Evolutionary conservation across 53 echinoderm and acorn worm genomes (phyloP).

Genomic region (Patiria pectinifera): DNA sequence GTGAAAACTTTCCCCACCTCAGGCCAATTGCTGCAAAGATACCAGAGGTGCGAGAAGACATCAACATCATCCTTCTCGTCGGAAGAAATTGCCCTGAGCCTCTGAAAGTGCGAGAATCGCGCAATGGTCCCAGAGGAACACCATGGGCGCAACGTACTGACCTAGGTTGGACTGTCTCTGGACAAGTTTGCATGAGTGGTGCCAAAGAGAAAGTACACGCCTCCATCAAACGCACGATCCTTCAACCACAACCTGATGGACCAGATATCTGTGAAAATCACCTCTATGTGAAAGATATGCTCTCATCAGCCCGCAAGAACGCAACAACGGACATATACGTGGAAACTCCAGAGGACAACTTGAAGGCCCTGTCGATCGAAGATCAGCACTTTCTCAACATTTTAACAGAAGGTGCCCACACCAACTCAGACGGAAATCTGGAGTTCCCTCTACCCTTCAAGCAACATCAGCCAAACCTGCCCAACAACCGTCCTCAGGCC

Average conservation of each 20-base stretch:
- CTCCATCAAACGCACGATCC: constrained; percentile 36
- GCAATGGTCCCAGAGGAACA: constrained; percentile 61
- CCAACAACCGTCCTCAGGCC: constrained; percentile 30
- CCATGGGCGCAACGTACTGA: constrained; percentile 76
- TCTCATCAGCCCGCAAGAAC: background rate
- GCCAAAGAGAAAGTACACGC: constrained; percentile 7
- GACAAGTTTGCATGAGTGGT: constrained; percentile 54
- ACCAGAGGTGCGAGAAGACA: constrained; percentile 48
- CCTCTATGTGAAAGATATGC: constrained; percentile 46
- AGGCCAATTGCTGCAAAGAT: background rate
- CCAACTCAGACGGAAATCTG: constrained; percentile 51
- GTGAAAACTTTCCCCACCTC: constrained; percentile 23
- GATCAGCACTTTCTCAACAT: constrained; percentile 45
- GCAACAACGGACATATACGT: background rate
- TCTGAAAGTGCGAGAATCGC: constrained; percentile 70
- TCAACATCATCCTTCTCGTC: constrained; percentile 52
- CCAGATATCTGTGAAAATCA: constrained; percentile 40
- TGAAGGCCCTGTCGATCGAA: constrained; percentile 32
- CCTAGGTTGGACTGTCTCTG: constrained; percentile 72
- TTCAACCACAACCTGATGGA: background rate
- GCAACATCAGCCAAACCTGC: background rate
- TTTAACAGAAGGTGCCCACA: constrained; percentile 42
- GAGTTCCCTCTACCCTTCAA: constrained; percentile 38
- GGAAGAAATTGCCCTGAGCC: constrained; percentile 73
- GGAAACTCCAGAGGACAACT: background rate